A percentile compares a stretch with the other conserved stretches of the same genome.
phyloP scores from a whole-genome alignment of 2,888 invertebrate genomes.

The Drosophila multiciliata region DNA sequence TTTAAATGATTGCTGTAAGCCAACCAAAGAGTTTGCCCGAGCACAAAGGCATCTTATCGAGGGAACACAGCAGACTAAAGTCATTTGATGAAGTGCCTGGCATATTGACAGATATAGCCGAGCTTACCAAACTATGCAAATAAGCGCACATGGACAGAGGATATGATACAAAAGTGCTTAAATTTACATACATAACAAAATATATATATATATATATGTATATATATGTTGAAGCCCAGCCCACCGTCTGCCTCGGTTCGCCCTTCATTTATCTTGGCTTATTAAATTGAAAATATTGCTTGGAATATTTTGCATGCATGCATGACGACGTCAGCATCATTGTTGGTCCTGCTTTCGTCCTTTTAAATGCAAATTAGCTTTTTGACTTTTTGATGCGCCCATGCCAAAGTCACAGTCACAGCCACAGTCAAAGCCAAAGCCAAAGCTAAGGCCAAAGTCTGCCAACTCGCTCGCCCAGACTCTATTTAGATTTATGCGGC shows the following conservation, averaged over 20 bases:
- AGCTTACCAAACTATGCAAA: slow-evolving; percentile 71
- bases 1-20: slow-evolving; percentile 54
- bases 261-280: slow-evolving; percentile 79
- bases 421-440: slow-evolving; percentile 14
- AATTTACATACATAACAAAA: slow-evolving; percentile 40
- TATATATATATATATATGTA: slow-evolving; percentile 22
- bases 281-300: slow-evolving; percentile 81
- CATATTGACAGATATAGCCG: slow-evolving; percentile 65
- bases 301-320: slow-evolving; percentile 60
- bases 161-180: slow-evolving; percentile 55
- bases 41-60: slow-evolving; percentile 64
- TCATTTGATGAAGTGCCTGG: slow-evolving; percentile 77
- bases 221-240: slow-evolving; percentile 1
- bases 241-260: slow-evolving; percentile 10
- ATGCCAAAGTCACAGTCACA: slow-evolving; percentile 36
- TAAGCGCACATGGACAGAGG: slow-evolving; percentile 59
- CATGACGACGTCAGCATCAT: slow-evolving; percentile 55
- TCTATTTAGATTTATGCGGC: slow-evolving; percentile 79
- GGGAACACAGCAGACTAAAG: slow-evolving; percentile 43
- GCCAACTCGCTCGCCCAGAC: slow-evolving; percentile 63
- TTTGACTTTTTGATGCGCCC: slow-evolving; percentile 78
- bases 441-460: slow-evolving; percentile 24
- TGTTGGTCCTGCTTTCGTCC: slow-evolving; percentile 62
- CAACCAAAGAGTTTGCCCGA: slow-evolving; percentile 51
- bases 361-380: slow-evolving; percentile 81